Base-by-base conservation (phyloP, 2,113 vertebrate genomes). In the Pluvianellus socialis region DNA sequence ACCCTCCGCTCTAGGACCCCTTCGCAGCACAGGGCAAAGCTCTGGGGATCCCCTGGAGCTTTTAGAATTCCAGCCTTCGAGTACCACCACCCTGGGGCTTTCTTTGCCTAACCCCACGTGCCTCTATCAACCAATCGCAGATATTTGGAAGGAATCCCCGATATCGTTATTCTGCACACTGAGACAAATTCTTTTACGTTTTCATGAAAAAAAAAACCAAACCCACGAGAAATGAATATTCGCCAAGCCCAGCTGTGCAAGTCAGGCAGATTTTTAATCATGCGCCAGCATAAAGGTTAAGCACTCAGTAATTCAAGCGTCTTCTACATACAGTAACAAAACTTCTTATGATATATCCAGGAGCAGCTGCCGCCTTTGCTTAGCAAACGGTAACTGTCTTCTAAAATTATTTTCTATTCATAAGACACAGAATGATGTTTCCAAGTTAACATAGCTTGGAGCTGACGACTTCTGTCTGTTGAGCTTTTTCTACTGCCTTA, bases 391-490 rank as follows among this genome's bases (percentile, higher is more conserved):
- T 45, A 90, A 67, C 76, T 42, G 23, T 68, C 70, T 82, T 53
- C 80, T 82, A 79, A 87, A 95, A 87, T 92, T 58, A 85, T 91
- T 92, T 96, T 75, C 92, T 95, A 71, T 92, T 95, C 90, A 56
- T 26, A 52, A 95, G 70, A 61, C 70, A 50, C 42, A 50, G 38
- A 90, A 89, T 19, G 7, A 79, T 96, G 83, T 61, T 96, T 92
- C 87, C 61, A 86, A 85, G 81, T 49, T 91, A 91, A 77, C 33
- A 24, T 71, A 94, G 58, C 85, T 90, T 1, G 6, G 76, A 75
- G 66, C 62, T 94, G 92, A 90, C 3, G 53, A 88, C 70, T 93
- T 88, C 87, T 84, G 80, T 87, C 87, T 86, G 84, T 63, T 35
- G 35, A 22, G 93, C 82, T 94, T 86, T 93, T 96, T 67, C 79